Evolutionary conservation across 2,113 vertebrate species (phyloP).

Genomic region (Suricata suricatta): DNA sequence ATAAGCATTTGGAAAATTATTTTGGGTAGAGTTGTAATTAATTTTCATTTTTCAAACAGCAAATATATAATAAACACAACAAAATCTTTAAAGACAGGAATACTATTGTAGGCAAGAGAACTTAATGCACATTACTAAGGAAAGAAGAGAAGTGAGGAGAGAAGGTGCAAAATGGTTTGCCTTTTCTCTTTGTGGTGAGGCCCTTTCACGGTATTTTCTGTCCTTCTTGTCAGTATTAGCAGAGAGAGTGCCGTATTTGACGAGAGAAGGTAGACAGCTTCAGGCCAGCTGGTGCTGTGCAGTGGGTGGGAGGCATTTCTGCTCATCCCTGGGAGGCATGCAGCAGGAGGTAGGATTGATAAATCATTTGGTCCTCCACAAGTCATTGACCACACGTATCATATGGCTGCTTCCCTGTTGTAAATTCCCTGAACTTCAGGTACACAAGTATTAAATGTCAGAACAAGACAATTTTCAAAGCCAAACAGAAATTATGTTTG

Average conservation of each 20-base stretch:
- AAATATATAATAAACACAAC: neutral
- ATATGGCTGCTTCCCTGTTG: neutral
- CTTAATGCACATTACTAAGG: neutral
- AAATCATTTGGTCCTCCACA: neutral
- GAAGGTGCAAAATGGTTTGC: neutral
- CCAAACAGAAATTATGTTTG: constrained; percentile 40
- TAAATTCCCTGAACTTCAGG: constrained; percentile 31
- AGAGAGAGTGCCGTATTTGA: neutral
- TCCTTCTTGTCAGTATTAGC: neutral
- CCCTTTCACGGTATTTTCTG: neutral
- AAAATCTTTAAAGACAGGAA: neutral
- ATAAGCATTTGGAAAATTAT: constrained; percentile 2
- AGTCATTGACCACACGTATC: neutral
- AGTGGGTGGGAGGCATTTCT: neutral
- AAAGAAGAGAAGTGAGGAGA: neutral
- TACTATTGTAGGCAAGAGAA: constrained; percentile 7
- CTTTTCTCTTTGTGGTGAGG: constrained; percentile 7
- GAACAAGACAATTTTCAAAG: constrained; percentile 49
- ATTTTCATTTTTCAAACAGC: constrained; percentile 16
- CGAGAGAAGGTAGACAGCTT: neutral
- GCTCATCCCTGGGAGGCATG: neutral
- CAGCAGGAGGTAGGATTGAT: neutral
- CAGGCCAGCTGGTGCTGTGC: neutral
- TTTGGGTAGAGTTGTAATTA: neutral
- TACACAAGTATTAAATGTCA: constrained; percentile 40